Evolutionary conservation across 2,113 vertebrate genomes (phyloP), one percentile per base, ranked within the genome.

Genomic region (Gobio gobio): DNA sequence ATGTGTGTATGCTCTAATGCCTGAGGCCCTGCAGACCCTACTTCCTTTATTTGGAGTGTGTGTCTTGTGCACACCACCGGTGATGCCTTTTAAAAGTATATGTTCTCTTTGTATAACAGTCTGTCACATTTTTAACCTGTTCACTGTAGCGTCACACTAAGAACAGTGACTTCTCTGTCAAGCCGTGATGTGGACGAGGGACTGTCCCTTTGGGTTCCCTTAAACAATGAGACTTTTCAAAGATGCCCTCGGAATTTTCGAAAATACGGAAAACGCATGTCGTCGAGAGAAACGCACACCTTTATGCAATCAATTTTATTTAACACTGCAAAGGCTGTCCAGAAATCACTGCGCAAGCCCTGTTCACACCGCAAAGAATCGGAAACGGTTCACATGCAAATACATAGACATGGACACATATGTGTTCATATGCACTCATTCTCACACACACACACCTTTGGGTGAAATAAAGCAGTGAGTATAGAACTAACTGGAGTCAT

Each of bases 271-370:
- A 26, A 78, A 89, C 40, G 77, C 87, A 81, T 63, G 12, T 64
- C n/a, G 24, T 47, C 64, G 85, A 85, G 73, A 61, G 43, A 56
- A 70, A 79, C 4, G 47, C 58, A 77, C n/a, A 36, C 89, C 87
- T 87, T 88, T 75, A 45, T 88, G 89, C 87, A 87, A 90, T 90
- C 90, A 88, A 86, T 93, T 92, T 91, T 85, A 91, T 88, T 88
- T 86, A 90, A 92, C 90, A 79, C 90, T 40, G 85, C 86, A 90
- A 89, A 90, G 78, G 77, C 86, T 91, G 82, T 89, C 90, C 88
- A 75, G 82, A 90, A 91, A 89, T 90, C 90, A 90, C 92, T 91
- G 88, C 63, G 74, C 83, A 92, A 87, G 49, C 86, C 83, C 82
- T n/a, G 13, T 87, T 90, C 85, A 93, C 40, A 49, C 72, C 13